Conservation (phyloP, 2,113 vertebrate species). For the Lanius ludovicianus region DNA sequence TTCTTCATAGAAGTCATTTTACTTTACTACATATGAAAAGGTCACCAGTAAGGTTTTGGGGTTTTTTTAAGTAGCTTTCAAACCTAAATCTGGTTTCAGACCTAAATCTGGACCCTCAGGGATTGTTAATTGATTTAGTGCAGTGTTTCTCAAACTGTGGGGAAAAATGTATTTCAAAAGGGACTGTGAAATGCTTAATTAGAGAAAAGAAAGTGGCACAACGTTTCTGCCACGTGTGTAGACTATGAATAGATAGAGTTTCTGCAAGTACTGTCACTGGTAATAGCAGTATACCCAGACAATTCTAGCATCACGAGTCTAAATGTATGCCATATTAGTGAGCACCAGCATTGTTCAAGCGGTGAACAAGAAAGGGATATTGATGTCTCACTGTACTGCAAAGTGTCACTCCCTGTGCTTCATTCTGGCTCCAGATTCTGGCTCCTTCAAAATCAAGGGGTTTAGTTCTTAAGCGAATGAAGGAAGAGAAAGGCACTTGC, state of each 20-base stretch:
- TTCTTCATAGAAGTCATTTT: not conserved
- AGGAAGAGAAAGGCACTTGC: not conserved
- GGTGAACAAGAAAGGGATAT: not conserved
- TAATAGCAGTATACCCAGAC: not conserved
- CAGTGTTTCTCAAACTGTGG: not conserved
- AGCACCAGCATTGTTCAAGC: not conserved
- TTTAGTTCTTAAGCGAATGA: not conserved
- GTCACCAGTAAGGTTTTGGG: not conserved
- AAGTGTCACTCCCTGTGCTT: accelerated
- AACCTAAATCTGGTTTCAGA: not conserved
- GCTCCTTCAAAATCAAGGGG: not conserved
- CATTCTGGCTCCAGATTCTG: not conserved
- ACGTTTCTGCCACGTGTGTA: not conserved
- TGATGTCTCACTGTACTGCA: not conserved
- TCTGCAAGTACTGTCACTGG: not conserved
- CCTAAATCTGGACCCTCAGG: not conserved
- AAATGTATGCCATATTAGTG: not conserved
- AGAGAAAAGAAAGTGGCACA: not conserved
- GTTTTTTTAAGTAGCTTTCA: not conserved
- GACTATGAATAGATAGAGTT: slow-evolving; percentile 26
- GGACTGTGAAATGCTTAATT: not conserved
- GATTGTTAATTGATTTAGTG: not conserved
- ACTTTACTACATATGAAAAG: not conserved
- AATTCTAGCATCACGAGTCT: not conserved
- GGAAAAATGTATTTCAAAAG: not conserved